Conservation (phyloP, 2,888 invertebrate species). For the Megalurothrips usitatus region DNA sequence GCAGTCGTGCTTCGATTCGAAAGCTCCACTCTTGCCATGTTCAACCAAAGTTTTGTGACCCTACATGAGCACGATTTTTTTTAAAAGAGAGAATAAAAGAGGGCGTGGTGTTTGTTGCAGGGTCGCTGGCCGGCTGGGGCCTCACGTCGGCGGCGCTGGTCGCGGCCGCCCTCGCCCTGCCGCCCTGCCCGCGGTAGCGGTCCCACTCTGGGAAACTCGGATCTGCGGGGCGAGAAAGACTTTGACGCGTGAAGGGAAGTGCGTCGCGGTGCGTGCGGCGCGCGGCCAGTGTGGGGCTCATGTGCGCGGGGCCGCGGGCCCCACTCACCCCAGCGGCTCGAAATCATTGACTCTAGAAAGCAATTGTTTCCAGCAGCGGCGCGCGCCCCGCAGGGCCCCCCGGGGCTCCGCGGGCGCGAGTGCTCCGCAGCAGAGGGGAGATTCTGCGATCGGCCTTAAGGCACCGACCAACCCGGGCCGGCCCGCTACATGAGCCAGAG, state of each 20-base stretch:
- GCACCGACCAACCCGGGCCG: background rate
- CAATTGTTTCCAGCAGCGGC: background rate
- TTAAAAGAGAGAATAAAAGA: no score
- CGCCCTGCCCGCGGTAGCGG: background rate
- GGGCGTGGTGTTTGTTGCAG: no score
- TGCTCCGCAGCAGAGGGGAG: background rate
- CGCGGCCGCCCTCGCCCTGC: background rate
- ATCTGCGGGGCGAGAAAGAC: background rate
- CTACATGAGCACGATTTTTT: no score
- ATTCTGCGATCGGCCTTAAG: background rate
- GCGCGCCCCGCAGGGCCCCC: background rate
- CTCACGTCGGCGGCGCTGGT: no score
- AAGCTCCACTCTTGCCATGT: no score
- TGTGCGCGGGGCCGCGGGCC: background rate
- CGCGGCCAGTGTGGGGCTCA: background rate
- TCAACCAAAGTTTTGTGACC: no score
- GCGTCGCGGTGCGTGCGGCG: no score
- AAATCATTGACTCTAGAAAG: conserved; percentile 13
- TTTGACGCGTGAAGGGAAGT: background rate
- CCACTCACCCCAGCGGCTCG: background rate
- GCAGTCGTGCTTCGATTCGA: no score
- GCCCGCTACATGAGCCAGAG: background rate
- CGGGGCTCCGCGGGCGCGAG: no score
- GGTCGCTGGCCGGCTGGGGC: no score
- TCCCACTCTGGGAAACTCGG: no score